These are phyloP conservation scores for Nomada hirtipes DNA, from an alignment of 2,888 invertebrate genomes.

Conservation along the genomic window DNA sequence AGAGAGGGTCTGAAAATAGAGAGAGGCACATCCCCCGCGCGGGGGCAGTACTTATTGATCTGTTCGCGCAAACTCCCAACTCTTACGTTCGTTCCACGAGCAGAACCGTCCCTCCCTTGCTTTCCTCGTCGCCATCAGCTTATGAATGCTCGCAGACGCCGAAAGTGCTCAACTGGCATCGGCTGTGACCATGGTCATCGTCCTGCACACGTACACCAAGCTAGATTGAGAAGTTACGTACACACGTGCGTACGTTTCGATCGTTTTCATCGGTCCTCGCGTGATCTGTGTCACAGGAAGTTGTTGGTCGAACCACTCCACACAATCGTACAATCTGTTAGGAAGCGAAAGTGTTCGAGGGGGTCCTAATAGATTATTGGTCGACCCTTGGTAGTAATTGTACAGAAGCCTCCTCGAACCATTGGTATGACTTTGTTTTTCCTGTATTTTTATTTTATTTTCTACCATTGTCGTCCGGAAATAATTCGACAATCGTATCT, in stretches of 20 bases:
- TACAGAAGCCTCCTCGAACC: neutral
- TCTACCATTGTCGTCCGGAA: no score
- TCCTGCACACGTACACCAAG: neutral
- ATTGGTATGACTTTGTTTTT: neutral
- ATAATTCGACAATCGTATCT: no score
- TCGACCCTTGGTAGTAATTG: constrained; percentile 16
- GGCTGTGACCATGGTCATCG: constrained; percentile 55
- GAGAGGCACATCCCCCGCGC: constrained; percentile 77
- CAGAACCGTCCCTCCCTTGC: constrained; percentile 41
- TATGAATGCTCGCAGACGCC: constrained; percentile 44
- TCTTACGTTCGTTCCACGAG: constrained; percentile 66
- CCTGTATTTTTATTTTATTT: neutral
- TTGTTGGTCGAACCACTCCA: constrained; percentile 10
- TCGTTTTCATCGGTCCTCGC: neutral
- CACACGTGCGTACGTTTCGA: neutral
- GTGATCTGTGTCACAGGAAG: constrained; percentile 20
- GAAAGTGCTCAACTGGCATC: constrained; percentile 52
- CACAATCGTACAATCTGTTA: neutral
- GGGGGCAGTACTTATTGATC: constrained; percentile 79
- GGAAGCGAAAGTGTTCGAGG: neutral
- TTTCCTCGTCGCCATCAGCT: constrained; percentile 12
- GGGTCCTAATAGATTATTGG: no score
- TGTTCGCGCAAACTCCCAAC: constrained; percentile 80
- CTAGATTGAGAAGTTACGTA: no score
- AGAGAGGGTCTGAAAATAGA: constrained; percentile 27